Conservation (phyloP, 2,113 vertebrate species). For the Thunnus maccoyii region DNA sequence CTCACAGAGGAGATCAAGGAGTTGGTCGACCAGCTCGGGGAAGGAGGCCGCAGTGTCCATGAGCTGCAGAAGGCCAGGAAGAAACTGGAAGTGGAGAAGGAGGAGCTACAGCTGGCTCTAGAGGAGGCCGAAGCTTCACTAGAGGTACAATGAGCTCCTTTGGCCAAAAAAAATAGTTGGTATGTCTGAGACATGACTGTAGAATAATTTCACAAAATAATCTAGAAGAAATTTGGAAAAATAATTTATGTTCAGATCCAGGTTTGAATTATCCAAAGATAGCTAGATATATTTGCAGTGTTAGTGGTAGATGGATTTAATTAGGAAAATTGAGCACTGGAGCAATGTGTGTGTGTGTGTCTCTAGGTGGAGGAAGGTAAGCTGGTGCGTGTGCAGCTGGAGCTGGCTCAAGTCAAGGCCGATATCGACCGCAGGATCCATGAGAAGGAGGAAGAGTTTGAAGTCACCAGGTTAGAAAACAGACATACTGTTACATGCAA, state of each 20-base stretch:
- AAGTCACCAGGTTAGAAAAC: constrained; percentile 76
- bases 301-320: no score
- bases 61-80: constrained; percentile 84
- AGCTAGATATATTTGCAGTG: no score
- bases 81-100: constrained; percentile 83
- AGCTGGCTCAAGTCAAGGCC: constrained; percentile 83
- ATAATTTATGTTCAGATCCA: background rate
- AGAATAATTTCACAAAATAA: no score
- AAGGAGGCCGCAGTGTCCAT: constrained; percentile 80
- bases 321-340: background rate
- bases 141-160: constrained; percentile 70
- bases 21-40: constrained; percentile 85
- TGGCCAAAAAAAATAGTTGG: no score
- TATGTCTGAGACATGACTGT: no score
- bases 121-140: constrained; percentile 85
- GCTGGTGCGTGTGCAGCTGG: constrained; percentile 78
- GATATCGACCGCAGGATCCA: constrained; percentile 80
- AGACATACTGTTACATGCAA: background rate
- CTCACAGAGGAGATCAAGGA: constrained; percentile 86
- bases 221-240: background rate
- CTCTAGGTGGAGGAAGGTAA: constrained; percentile 82
- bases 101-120: constrained; percentile 87
- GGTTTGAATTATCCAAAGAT: no score
- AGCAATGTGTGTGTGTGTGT: constrained; percentile 18
- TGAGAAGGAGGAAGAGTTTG: constrained; percentile 84